These are phyloP conservation scores for Rhineura floridana DNA, from an alignment of 2,113 vertebrate genomes.

Conservation along the genomic window DNA sequence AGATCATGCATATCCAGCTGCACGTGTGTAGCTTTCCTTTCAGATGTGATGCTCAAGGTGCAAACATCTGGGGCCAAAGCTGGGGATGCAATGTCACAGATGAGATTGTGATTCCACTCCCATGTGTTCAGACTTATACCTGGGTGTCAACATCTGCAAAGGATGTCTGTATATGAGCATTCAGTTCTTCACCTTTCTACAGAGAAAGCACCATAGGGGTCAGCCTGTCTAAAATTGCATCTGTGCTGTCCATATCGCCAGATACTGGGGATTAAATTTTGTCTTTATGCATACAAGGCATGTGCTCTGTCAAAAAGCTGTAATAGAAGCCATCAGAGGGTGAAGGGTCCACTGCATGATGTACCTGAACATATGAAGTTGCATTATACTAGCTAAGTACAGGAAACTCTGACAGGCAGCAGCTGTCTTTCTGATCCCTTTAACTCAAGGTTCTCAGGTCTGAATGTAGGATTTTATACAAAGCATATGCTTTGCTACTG, in stretches of 20 bases:
- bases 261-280: neutral
- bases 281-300: neutral
- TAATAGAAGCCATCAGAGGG: neutral
- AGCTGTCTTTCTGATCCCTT: neutral
- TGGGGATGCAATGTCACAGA: neutral
- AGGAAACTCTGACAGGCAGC: neutral
- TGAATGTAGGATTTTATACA: neutral
- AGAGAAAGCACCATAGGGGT: neutral
- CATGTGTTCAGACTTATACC: neutral
- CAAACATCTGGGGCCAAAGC: neutral
- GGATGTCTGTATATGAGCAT: fast-evolving
- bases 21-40: neutral
- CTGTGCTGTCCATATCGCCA: neutral
- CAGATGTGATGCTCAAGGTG: neutral
- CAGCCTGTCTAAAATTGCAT: neutral
- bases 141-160: neutral
- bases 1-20: neutral
- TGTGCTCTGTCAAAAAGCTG: neutral
- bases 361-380: neutral
- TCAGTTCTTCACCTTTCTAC: neutral
- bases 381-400: neutral
- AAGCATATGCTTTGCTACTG: neutral
- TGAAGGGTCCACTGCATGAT: neutral
- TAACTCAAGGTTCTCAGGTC: neutral
- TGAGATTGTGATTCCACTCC: neutral